Percentiles rank a stretch among this genome's conserved stretches.
These are phyloP conservation scores for Scomber japonicus DNA, from an alignment of 2,113 vertebrate genomes.

Conservation along the genomic window DNA sequence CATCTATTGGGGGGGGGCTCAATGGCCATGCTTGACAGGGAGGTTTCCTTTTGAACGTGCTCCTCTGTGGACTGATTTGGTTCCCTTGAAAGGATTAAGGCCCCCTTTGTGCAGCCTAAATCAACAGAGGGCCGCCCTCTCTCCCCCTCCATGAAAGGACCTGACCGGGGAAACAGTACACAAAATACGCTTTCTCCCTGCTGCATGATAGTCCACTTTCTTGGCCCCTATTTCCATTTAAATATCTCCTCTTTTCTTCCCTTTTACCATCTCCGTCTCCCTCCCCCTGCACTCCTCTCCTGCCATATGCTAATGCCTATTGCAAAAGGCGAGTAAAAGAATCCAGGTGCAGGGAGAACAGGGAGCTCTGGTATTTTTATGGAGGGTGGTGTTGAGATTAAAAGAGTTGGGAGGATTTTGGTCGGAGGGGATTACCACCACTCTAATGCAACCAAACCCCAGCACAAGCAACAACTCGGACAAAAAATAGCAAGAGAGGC, in stretches of 20 bases:
- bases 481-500: slow-evolving; percentile 69
- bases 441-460: slow-evolving; percentile 79
- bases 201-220: slow-evolving; percentile 90
- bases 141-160: slow-evolving; percentile 79
- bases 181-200: slow-evolving; percentile 90
- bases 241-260: slow-evolving; percentile 89
- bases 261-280: slow-evolving; percentile 79
- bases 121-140: slow-evolving; percentile 92
- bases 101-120: slow-evolving; percentile 94
- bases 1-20: slow-evolving; percentile 85
- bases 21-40: slow-evolving; percentile 91
- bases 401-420: slow-evolving; percentile 84
- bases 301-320: slow-evolving; percentile 93
- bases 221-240: slow-evolving; percentile 95
- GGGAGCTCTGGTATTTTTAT: slow-evolving; percentile 85
- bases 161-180: slow-evolving; percentile 93
- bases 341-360: slow-evolving; percentile 90
- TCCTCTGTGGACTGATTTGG: slow-evolving; percentile 92
- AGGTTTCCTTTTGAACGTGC: slow-evolving; percentile 89
- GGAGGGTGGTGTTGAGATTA: slow-evolving; percentile 71
- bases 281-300: slow-evolving; percentile 82
- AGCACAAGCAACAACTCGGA: slow-evolving; percentile 70
- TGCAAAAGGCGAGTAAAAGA: slow-evolving; percentile 84
- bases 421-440: slow-evolving; percentile 87
- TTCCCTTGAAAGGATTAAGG: slow-evolving; percentile 96